A percentile compares a stretch with the other conserved stretches of the same genome.
Evolutionary conservation across 2,888 invertebrate species (phyloP).

Genomic region (Liopterus haemorrhoidalis): DNA sequence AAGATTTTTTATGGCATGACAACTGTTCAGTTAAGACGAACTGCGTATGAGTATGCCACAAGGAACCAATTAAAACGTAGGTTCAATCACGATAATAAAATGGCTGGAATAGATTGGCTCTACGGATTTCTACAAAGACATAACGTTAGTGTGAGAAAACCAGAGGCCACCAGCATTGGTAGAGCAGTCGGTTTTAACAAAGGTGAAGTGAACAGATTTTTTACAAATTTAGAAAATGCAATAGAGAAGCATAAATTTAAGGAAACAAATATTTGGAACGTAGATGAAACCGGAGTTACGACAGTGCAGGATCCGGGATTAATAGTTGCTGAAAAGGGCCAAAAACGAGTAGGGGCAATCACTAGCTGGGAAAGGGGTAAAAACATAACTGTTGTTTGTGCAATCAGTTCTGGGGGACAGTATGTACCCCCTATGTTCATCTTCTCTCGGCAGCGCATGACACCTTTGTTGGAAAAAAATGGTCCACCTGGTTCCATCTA

Average conservation of each 20-base stretch:
- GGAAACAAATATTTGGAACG: constrained; percentile 29
- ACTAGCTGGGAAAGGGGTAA: constrained; percentile 28
- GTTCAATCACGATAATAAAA: constrained; percentile 21
- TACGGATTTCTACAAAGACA: constrained; percentile 26
- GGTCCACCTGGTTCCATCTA: constrained; percentile 27
- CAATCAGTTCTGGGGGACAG: constrained; percentile 28
- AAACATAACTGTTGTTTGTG: constrained; percentile 28
- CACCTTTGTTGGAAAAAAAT: too few relatives aligned
- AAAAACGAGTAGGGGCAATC: constrained; percentile 29
- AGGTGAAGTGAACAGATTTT: constrained; percentile 25
- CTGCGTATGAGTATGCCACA: constrained; percentile 28
- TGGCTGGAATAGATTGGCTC: constrained; percentile 30
- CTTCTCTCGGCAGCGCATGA: constrained; percentile 27
- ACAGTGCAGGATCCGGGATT: constrained; percentile 27
- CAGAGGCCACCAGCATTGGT: constrained; percentile 28
- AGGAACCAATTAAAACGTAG: constrained; percentile 24
- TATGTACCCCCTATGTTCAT: constrained; percentile 31
- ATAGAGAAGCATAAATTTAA: constrained; percentile 27
- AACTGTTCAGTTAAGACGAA: constrained; percentile 18
- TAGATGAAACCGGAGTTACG: constrained; percentile 32
- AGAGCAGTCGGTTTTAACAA: constrained; percentile 28
- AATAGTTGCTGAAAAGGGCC: too few relatives aligned
- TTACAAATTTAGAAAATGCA: constrained; percentile 18
- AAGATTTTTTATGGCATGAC: too few relatives aligned
- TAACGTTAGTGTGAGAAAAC: constrained; percentile 25